Conservation (phyloP, 1,140 invertebrate genomes). For the Lordiphosa clarofinis region DNA sequence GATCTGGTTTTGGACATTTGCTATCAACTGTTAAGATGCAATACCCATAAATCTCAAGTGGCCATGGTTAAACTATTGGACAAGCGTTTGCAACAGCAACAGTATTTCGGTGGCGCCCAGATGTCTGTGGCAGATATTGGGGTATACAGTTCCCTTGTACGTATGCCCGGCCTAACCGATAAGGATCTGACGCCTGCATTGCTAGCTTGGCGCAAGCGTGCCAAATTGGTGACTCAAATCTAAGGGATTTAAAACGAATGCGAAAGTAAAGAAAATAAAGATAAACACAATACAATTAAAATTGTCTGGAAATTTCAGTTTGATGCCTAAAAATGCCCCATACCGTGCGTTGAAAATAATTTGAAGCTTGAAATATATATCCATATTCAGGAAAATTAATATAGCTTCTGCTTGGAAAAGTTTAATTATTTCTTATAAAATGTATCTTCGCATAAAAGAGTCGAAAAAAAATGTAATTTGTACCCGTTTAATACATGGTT, state of each 20-base stretch:
- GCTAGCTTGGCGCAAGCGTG: conserved; percentile 66
- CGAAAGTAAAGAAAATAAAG: conserved; percentile 12
- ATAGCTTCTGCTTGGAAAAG: no score
- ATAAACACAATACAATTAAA: neutral
- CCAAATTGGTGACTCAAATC: conserved; percentile 59
- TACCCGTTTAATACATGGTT: no score
- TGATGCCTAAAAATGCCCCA: no score
- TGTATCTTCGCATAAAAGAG: no score
- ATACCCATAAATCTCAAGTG: conserved; percentile 62
- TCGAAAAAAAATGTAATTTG: no score
- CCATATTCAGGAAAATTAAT: no score
- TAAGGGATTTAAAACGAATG: conserved; percentile 38
- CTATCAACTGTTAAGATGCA: conserved; percentile 74
- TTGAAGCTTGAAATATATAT: no score
- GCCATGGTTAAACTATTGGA: conserved; percentile 63
- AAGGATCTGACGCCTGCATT: conserved; percentile 72
- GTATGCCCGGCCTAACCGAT: conserved; percentile 63
- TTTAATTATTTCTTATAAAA: no score
- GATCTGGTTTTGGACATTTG: conserved; percentile 76
- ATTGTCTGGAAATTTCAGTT: no score
- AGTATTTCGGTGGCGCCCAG: conserved; percentile 68
- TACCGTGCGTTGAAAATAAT: no score
- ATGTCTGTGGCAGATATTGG: conserved; percentile 76
- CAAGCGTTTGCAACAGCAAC: conserved; percentile 61
- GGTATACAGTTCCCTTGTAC: conserved; percentile 69